These are phyloP conservation scores for Cerastis rubricosa DNA, from an alignment of 2,888 invertebrate species.

Conservation along the genomic window DNA sequence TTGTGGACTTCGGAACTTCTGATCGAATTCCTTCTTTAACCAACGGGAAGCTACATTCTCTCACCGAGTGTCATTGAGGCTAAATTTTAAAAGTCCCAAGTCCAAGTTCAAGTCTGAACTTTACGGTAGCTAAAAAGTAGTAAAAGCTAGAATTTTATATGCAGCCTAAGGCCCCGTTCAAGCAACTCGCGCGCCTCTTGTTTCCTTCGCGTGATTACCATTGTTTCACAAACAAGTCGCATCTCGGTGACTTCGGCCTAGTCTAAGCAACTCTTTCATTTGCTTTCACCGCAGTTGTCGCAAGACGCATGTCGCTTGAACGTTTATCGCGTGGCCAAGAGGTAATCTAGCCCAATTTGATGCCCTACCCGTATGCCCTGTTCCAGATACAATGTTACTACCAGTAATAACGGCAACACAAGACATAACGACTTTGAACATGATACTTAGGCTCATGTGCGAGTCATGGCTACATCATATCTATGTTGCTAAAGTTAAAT, in stretches of 20 bases:
- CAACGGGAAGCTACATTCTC: no score
- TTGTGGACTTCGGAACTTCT: no score
- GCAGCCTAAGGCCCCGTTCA: not conserved
- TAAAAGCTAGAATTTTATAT: no score
- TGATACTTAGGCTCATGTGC: constrained; percentile 95
- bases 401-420: constrained; percentile 95
- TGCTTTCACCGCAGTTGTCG: not conserved
- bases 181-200: no score
- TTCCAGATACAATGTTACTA: constrained; percentile 93
- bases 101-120: no score
- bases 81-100: no score
- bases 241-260: not conserved
- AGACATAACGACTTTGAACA: constrained; percentile 93
- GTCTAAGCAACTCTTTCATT: not conserved
- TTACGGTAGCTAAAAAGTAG: no score
- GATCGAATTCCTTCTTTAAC: no score
- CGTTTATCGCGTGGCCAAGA: not conserved
- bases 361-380: not conserved
- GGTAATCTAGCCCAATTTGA: not conserved
- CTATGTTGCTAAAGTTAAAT: constrained; percentile 95
- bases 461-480: constrained; percentile 97
- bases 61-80: no score
- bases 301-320: not conserved
- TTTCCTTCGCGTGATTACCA: not conserved
- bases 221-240: not conserved